phyloP scores from a whole-genome alignment of 2,113 vertebrate genomes.

The Columba janthina region DNA sequence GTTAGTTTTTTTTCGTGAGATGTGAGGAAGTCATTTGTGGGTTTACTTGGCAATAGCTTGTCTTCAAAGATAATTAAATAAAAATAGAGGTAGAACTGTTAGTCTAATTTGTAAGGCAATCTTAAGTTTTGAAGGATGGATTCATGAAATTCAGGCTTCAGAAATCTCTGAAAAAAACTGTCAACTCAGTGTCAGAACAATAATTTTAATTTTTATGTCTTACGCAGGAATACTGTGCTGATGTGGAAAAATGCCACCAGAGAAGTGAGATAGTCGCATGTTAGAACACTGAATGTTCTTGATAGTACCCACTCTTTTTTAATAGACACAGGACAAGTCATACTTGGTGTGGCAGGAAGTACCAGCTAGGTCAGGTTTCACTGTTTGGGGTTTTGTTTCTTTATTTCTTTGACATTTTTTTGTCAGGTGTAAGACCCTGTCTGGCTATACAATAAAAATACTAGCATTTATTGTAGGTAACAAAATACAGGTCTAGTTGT shows the following conservation, averaged over 20 bases:
- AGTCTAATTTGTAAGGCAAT: background rate
- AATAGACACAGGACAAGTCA: background rate
- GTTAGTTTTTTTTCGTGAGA: background rate
- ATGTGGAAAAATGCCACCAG: background rate
- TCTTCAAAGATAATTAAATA: background rate
- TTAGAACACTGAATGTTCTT: background rate
- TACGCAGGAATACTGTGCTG: background rate
- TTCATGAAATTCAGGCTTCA: background rate
- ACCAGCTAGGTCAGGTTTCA: background rate
- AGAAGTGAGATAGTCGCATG: background rate
- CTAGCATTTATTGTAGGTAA: background rate
- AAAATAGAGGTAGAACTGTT: background rate
- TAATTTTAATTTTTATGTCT: background rate
- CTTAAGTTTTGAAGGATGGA: background rate
- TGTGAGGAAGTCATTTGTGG: rapidly evolving
- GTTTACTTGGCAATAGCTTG: background rate
- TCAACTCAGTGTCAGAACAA: background rate
- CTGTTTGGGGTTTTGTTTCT: background rate
- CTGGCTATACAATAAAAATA: background rate
- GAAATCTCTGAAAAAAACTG: background rate
- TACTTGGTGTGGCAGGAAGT: background rate
- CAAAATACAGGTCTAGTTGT: background rate
- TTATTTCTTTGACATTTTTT: background rate
- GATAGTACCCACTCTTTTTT: rapidly evolving
- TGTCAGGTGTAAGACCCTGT: background rate